Conservation (phyloP, 1,140 invertebrate species). For the Drosophila sucinea region DNA sequence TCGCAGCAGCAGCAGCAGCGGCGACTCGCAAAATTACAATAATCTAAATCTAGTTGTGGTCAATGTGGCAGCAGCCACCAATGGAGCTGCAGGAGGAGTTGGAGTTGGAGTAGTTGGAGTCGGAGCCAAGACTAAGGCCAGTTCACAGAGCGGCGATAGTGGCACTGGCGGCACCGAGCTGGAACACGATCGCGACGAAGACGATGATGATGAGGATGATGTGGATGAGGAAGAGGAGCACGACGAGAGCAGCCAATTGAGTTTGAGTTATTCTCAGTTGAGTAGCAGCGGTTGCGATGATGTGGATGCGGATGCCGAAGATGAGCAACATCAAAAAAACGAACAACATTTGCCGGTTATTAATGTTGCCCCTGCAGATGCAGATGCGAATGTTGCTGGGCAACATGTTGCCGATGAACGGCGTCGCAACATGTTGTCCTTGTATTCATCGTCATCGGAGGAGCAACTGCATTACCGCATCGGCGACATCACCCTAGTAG, state of each 20-base stretch:
- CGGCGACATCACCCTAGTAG: slow-evolving; percentile 81
- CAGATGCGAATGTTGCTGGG: slow-evolving; percentile 10
- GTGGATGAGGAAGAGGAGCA: slow-evolving; percentile 60
- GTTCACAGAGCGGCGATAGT: slow-evolving; percentile 77
- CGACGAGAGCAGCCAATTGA: slow-evolving; percentile 68
- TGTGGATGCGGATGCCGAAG: slow-evolving; percentile 28
- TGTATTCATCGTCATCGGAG: slow-evolving; percentile 72
- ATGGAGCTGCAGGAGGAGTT: background rate
- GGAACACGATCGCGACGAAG: slow-evolving; percentile 68
- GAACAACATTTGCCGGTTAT: slow-evolving; percentile 12
- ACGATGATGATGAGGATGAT: slow-evolving; percentile 47
- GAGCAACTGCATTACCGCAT: slow-evolving; percentile 72
- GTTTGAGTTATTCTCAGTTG: slow-evolving; percentile 75
- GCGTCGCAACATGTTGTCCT: slow-evolving; percentile 61
- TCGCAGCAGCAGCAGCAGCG: slow-evolving; percentile 81
- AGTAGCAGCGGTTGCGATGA: slow-evolving; percentile 78
- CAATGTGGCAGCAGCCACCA: slow-evolving; percentile 41
- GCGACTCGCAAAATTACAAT: slow-evolving; percentile 66
- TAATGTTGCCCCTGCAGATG: background rate
- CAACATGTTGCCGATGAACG: slow-evolving; percentile 55
- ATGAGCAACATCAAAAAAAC: slow-evolving; percentile 32
- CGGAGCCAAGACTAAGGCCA: slow-evolving; percentile 51
- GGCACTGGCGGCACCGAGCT: slow-evolving; percentile 78
- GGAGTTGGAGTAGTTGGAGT: slow-evolving; percentile 3
- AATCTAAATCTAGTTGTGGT: slow-evolving; percentile 59